These are phyloP conservation scores for Dromiciops gliroides DNA, from an alignment of 2,113 vertebrate genomes.

Conservation along the genomic window DNA sequence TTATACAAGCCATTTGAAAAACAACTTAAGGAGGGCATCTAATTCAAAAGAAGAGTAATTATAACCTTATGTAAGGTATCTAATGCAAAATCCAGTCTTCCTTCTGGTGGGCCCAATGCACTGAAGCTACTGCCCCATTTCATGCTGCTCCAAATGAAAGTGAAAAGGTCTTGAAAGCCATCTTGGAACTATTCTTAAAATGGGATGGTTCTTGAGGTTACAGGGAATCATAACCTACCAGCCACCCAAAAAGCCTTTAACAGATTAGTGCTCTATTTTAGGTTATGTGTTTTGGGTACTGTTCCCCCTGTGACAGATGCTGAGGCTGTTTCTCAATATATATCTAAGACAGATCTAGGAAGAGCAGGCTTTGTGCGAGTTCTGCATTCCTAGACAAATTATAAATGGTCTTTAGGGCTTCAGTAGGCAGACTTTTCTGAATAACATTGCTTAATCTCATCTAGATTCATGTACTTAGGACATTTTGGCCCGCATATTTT, in stretches of 20 bases:
- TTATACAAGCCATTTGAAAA: slow-evolving; percentile 47
- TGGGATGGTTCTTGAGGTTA: slow-evolving; percentile 72
- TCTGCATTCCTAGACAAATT: slow-evolving; percentile 16
- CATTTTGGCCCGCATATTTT: slow-evolving; percentile 12
- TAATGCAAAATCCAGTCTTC: slow-evolving; percentile 28
- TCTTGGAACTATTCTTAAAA: slow-evolving; percentile 58
- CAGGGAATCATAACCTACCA: slow-evolving; percentile 63
- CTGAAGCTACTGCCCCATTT: slow-evolving; percentile 16
- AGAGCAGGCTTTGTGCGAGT: slow-evolving; percentile 63
- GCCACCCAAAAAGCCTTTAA: slow-evolving; percentile 64
- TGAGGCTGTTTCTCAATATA: slow-evolving; percentile 37
- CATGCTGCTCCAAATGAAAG: slow-evolving; percentile 52
- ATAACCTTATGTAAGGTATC: slow-evolving; percentile 29
- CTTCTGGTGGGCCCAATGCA: slow-evolving; percentile 19
- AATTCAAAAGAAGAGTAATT: slow-evolving; percentile 21
- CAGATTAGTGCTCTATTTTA: slow-evolving; percentile 64
- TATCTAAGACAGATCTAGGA: slow-evolving; percentile 33
- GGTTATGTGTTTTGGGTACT: slow-evolving; percentile 47
- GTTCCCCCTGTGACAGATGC: slow-evolving; percentile 41
- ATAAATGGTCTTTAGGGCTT: slow-evolving; percentile 6
- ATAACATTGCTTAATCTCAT: background rate
- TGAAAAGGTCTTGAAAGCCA: slow-evolving; percentile 53
- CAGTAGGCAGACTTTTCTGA: slow-evolving; percentile 3
- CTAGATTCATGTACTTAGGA: background rate
- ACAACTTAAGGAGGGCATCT: slow-evolving; percentile 34